Percentiles rank a stretch among this genome's conserved stretches.
Conservation (phyloP, 2,797 vertebrate species). For the Hydrolagus colliei region DNA sequence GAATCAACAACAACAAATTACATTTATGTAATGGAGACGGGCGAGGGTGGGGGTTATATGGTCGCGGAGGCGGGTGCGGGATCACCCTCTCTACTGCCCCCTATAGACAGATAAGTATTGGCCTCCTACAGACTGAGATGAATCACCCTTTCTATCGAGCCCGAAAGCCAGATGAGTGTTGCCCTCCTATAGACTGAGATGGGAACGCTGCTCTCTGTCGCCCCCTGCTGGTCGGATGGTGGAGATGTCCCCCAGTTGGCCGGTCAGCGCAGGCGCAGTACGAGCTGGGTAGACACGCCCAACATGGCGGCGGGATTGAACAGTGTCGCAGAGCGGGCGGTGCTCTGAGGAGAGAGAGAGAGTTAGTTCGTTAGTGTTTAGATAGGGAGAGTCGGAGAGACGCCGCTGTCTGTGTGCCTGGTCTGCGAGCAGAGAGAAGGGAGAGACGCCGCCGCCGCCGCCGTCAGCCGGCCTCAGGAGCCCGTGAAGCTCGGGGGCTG, state of each 20-base stretch:
- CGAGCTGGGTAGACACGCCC: conserved; percentile 17
- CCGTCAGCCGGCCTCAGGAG: background rate
- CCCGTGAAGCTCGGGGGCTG: background rate
- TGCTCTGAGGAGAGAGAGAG: background rate
- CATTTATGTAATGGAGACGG: too few species aligned
- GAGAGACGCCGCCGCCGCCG: background rate
- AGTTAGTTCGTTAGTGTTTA: too few species aligned
- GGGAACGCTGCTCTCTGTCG: background rate
- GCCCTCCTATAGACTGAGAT: background rate
- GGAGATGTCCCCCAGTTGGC: background rate
- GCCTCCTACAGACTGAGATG: background rate
- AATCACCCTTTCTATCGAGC: background rate
- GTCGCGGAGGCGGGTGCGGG: too few species aligned
- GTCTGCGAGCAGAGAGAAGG: background rate
- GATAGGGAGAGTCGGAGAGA: too few species aligned
- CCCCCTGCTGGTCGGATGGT: background rate
- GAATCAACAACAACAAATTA: too few species aligned
- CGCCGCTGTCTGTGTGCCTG: too few species aligned
- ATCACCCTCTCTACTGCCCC: too few species aligned
- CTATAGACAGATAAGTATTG: too few species aligned
- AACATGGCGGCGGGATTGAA: conserved; percentile 33
- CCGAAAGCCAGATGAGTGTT: too few species aligned
- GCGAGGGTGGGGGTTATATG: too few species aligned
- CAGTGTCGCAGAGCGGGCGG: background rate
- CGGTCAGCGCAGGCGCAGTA: background rate